Conservation (phyloP, 2,113 vertebrate species). For the Hassar affinis region DNA sequence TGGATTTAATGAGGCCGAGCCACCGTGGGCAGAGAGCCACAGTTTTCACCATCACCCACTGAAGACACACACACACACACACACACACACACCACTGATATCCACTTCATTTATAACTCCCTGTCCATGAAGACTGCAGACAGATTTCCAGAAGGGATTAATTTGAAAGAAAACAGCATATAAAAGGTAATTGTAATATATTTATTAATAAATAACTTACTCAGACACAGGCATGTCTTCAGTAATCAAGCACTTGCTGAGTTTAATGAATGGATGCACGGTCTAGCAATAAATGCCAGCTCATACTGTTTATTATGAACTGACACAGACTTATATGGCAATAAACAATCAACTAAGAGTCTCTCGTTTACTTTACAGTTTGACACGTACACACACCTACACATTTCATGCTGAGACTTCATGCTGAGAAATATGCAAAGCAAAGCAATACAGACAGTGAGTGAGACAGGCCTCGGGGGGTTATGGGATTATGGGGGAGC, state of each 20-base stretch:
- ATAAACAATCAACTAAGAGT: slow-evolving; percentile 2
- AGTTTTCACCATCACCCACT: slow-evolving; percentile 9
- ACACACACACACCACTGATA: neutral
- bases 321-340: slow-evolving; percentile 9
- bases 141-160: neutral
- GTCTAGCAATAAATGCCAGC: slow-evolving; percentile 2
- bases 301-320: slow-evolving; percentile 4
- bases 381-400: slow-evolving; percentile 28
- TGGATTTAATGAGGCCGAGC: slow-evolving; percentile 50
- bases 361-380: slow-evolving; percentile 23
- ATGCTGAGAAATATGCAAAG: too few species aligned
- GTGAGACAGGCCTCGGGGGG: slow-evolving; percentile 1
- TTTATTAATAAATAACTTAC: neutral
- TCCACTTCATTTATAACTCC: slow-evolving; percentile 32
- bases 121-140: slow-evolving; percentile 7
- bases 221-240: neutral
- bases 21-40: slow-evolving; percentile 29
- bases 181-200: neutral
- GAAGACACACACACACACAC: slow-evolving; percentile 4
- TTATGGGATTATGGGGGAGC: slow-evolving; percentile 18
- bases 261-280: neutral
- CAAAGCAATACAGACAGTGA: neutral
- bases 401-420: neutral
- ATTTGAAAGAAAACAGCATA: neutral
- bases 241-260: neutral